phyloP scores from a whole-genome alignment of 2,797 vertebrate genomes.

The Vultur gryphus region DNA sequence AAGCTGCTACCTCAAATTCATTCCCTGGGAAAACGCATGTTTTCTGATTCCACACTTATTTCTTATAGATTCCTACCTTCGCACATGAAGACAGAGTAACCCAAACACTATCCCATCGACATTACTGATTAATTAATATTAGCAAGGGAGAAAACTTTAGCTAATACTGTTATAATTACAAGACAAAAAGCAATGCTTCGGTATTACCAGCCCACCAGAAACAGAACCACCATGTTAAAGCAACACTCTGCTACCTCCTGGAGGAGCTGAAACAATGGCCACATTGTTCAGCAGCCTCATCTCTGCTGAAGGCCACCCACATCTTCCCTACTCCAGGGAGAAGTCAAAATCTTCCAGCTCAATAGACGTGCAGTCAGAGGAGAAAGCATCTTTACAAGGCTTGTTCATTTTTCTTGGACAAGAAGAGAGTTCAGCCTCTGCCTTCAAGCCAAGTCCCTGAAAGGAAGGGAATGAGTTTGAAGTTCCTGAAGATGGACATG shows the following conservation, averaged over 20 bases:
- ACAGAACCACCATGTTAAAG: neutral
- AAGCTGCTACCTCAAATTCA: neutral
- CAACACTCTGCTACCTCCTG: slow-evolving; percentile 30
- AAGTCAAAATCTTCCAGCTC: slow-evolving; percentile 49
- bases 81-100: neutral
- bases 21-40: accelerated
- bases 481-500: slow-evolving; percentile 50
- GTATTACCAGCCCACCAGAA: neutral
- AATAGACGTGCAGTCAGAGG: slow-evolving; percentile 1
- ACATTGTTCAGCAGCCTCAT: slow-evolving; percentile 39
- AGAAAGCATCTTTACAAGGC: slow-evolving; percentile 56
- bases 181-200: slow-evolving; percentile 12
- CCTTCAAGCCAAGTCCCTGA: slow-evolving; percentile 42
- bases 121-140: neutral
- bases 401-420: slow-evolving; percentile 44
- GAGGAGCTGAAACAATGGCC: slow-evolving; percentile 42
- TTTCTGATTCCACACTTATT: neutral
- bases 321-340: slow-evolving; percentile 33
- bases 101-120: neutral
- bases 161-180: neutral
- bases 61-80: neutral
- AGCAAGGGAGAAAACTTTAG: neutral
- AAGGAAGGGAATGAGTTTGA: slow-evolving; percentile 31
- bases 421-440: slow-evolving; percentile 26
- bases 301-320: slow-evolving; percentile 58